Evolutionary conservation across 2,888 invertebrate genomes (phyloP).

Genomic region (Apotomis turbidana): DNA sequence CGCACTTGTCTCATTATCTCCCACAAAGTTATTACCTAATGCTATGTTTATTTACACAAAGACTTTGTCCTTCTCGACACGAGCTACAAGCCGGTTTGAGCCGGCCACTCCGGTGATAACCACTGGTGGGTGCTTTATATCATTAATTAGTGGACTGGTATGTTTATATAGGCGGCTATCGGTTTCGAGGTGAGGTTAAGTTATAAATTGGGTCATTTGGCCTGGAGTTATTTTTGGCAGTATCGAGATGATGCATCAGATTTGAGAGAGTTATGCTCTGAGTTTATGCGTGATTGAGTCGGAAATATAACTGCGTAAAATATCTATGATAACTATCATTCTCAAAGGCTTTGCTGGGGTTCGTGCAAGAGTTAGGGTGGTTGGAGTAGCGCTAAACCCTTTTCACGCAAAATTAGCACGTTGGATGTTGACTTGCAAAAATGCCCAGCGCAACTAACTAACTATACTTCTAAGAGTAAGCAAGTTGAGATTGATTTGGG

Average conservation of each 20-base stretch:
- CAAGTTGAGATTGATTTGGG: no score
- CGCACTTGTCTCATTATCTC: conserved; percentile 5
- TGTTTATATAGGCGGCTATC: background rate
- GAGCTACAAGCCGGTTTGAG: conserved; percentile 20
- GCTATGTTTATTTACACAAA: conserved; percentile 21
- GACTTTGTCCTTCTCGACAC: conserved; percentile 38
- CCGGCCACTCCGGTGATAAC: conserved; percentile 22
- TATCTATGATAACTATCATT: no score
- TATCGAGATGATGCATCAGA: background rate
- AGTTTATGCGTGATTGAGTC: no score
- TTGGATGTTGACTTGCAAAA: no score
- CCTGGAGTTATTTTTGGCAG: background rate
- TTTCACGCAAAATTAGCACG: no score
- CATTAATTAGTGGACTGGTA: background rate
- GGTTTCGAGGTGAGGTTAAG: conserved; percentile 15
- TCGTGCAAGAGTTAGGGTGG: no score
- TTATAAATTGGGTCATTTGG: conserved; percentile 20
- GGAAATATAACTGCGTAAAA: no score
- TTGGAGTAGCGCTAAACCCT: no score
- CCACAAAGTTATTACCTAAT: conserved; percentile 6
- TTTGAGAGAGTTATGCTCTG: no score
- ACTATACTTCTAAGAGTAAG: no score
- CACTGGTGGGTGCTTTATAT: conserved; percentile 8
- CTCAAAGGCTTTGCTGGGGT: no score
- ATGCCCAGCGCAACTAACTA: no score